A percentile compares a stretch with the other conserved stretches of the same genome.
Evolutionary conservation across 2,797 vertebrate genomes (phyloP).

Genomic region (Ambastaia sidthimunki): DNA sequence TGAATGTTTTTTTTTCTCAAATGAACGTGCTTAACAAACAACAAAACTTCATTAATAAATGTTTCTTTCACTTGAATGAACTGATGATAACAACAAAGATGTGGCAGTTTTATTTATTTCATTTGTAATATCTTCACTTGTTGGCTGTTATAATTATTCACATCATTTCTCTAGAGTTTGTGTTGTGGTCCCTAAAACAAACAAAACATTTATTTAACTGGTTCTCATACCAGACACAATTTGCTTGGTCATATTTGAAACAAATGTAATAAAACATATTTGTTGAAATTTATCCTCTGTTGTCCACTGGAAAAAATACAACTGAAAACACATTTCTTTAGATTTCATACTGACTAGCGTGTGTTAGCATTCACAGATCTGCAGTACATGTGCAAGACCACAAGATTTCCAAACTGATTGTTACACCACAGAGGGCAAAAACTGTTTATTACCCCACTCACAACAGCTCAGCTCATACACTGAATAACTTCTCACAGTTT

Average conservation of each 20-base stretch:
- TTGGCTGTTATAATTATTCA: constrained; percentile 4
- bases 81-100: not conserved
- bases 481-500: constrained; percentile 3
- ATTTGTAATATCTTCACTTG: constrained; percentile 16
- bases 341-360: constrained; percentile 53
- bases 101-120: constrained; percentile 41
- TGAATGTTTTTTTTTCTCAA: not conserved
- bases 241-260: not conserved
- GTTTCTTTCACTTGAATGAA: constrained; percentile 11
- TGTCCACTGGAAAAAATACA: not conserved
- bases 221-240: constrained; percentile 7
- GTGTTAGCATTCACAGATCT: constrained; percentile 68
- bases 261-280: not conserved
- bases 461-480: constrained; percentile 10
- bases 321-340: not conserved
- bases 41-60: not conserved
- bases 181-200: not conserved
- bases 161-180: constrained; percentile 10
- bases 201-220: not conserved
- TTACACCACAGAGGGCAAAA: constrained; percentile 17
- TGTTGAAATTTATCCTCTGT: not conserved
- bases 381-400: constrained; percentile 42
- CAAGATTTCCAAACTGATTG: constrained; percentile 34
- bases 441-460: not conserved
- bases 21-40: not conserved